Percentiles rank a stretch among this genome's conserved stretches.
Evolutionary conservation across 2,797 vertebrate species (phyloP).

Genomic region (Discoglossus pictus): DNA sequence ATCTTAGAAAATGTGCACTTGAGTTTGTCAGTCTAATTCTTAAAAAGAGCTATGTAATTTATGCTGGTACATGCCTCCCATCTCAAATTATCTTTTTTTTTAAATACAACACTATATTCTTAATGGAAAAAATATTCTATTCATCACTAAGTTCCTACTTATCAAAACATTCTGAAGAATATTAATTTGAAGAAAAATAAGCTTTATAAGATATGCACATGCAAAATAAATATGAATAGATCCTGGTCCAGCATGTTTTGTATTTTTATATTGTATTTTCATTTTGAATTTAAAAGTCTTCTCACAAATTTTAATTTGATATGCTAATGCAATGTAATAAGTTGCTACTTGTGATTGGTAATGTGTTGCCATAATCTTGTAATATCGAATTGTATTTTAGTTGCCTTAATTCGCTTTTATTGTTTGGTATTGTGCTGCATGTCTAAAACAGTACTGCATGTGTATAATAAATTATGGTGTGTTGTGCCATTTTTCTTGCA

Average conservation of each 20-base stretch:
- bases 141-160: too few species aligned
- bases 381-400: conserved; percentile 22
- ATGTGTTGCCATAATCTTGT: conserved; percentile 6
- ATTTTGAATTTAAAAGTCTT: conserved; percentile 3
- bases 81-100: too few species aligned
- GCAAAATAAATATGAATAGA: too few species aligned
- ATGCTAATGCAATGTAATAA: conserved; percentile 23
- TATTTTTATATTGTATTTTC: background rate
- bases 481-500: conserved; percentile 31
- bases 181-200: too few species aligned
- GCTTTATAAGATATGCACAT: too few species aligned
- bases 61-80: too few species aligned
- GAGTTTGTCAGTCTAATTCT: too few species aligned
- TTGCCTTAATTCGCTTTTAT: conserved; percentile 22
- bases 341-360: conserved; percentile 13
- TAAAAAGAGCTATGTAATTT: too few species aligned
- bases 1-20: too few species aligned
- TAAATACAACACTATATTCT: too few species aligned
- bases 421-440: conserved; percentile 9
- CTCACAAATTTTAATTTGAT: conserved; percentile 19
- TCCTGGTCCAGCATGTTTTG: background rate
- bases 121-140: too few species aligned
- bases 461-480: conserved; percentile 30
- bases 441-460: conserved; percentile 22
- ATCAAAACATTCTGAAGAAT: too few species aligned